A percentile compares a stretch with the other conserved stretches of the same genome.
These are phyloP conservation scores for Drosophila grimshawi DNA, from an alignment of 1,140 invertebrate genomes.

Conservation along the genomic window DNA sequence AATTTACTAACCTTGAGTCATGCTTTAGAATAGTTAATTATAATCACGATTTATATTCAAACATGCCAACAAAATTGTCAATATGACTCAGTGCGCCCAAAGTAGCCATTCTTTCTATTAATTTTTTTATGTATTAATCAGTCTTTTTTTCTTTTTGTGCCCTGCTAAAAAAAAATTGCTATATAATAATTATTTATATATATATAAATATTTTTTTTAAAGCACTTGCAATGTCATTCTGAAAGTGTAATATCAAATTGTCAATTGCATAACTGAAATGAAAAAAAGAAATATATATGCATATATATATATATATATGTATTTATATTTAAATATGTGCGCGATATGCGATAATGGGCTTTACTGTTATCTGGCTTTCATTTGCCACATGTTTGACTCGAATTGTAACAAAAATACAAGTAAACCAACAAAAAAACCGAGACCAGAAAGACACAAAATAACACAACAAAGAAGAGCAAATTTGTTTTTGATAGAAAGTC, in stretches of 20 bases:
- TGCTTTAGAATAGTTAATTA: no score
- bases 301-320: neutral
- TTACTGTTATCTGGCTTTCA: constrained; percentile 24
- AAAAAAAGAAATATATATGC: constrained; percentile 4
- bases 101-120: no score
- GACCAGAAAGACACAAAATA: constrained; percentile 50
- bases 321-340: neutral
- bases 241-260: constrained; percentile 35
- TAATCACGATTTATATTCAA: no score
- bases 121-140: no score
- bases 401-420: constrained; percentile 45
- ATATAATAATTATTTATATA: neutral
- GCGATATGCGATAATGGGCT: constrained; percentile 8
- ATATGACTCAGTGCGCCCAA: no score
- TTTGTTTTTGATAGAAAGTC: constrained; percentile 83
- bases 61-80: no score
- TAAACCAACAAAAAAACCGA: constrained; percentile 17
- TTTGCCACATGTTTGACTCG: constrained; percentile 49
- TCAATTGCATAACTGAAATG: constrained; percentile 31
- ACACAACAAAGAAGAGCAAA: constrained; percentile 76
- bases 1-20: no score
- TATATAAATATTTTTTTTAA: constrained; percentile 3
- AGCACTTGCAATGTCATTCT: constrained; percentile 1
- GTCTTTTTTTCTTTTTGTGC: no score
- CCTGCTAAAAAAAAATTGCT: no score